Evolutionary conservation across 2,888 invertebrate species (phyloP), one percentile per base, ranked within the genome.

Genomic region (Drosophila affinis): DNA sequence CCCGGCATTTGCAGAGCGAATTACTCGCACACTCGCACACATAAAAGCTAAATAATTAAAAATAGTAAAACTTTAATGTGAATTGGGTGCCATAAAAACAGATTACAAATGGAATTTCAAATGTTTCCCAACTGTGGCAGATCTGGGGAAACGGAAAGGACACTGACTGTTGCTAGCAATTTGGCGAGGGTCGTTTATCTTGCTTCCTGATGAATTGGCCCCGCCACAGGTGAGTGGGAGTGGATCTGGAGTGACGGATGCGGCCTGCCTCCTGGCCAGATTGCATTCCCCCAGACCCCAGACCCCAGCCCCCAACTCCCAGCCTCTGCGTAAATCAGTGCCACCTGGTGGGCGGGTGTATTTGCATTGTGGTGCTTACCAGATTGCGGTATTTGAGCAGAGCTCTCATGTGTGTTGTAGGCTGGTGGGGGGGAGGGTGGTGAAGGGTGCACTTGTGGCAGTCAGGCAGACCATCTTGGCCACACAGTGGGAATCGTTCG

Each of bases 11-110:
- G 70, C 58, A 68, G 51, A 56, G 59, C 52, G 56, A 57, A 61
- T 61, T 70, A 48, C n/a, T 34, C 34, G 24, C 14, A 48, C 32
- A 27, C 24, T 14, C 58, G 29, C 1, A 70, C 63, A 58, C 63
- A 58, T 57, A 72, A 64, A 69, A 48, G 52, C 49, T 44, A 74
- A 72, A 76, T 78, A 79, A 78, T 79, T 78, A 65, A 69, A 73
- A 72, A 65, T 69, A 75, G 78, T 80, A 72, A 69, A 78, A 65
- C 60, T 64, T 75, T 77, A 65, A 79, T 74, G 55, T 29, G 63
- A 65, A 21, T 54, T 17, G 52, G 60, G 55, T 24, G 57, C 54
- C 70, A 68, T 78, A 70, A 76, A 73, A 75, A 46, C 62, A 53
- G 53, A 55, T 60, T 58, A 51, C 48, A 14, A 79, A 70, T 82